phyloP scores from a whole-genome alignment of 92 coral and sea anemone species.

The Siderastrea siderea region DNA sequence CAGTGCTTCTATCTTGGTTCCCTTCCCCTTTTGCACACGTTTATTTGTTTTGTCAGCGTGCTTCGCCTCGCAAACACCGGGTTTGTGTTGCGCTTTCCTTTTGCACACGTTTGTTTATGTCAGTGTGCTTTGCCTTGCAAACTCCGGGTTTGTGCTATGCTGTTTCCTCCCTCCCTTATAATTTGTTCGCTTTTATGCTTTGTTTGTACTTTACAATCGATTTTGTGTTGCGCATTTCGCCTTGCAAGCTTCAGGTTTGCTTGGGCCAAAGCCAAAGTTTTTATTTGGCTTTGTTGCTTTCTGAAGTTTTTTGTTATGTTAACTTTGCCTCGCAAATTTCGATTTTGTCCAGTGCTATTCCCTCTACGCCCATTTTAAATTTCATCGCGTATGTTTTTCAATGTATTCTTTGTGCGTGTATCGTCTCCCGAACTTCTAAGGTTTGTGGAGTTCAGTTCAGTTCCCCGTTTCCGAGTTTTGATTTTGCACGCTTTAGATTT shows the following conservation, averaged over 20 bases:
- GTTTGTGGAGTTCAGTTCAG: slow-evolving; percentile 20
- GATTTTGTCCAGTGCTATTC: slow-evolving; percentile 6
- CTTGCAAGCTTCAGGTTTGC: slow-evolving; percentile 5
- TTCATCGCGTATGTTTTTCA: slow-evolving; percentile 6
- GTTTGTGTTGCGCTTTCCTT: not conserved
- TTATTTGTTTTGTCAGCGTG: too few relatives aligned
- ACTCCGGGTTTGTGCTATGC: not conserved
- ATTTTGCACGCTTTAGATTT: not conserved
- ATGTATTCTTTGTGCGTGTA: slow-evolving; percentile 2
- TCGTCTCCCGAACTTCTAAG: slow-evolving; percentile 9
- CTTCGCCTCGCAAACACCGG: too few relatives aligned
- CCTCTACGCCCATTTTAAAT: not conserved
- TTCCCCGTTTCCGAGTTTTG: not conserved
- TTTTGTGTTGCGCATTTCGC: not conserved
- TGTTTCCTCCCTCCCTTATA: not conserved
- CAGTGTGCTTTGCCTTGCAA: not conserved
- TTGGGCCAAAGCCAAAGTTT: not conserved
- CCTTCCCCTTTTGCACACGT: too few relatives aligned
- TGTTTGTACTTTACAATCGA: not conserved
- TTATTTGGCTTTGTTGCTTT: not conserved
- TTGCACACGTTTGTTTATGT: not conserved
- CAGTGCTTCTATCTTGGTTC: too few relatives aligned
- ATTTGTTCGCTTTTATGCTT: not conserved
- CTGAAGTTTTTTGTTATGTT: not conserved
- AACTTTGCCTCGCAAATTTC: not conserved